Base-by-base conservation (phyloP, 2,113 vertebrate species). In the Platichthys stellatus region DNA sequence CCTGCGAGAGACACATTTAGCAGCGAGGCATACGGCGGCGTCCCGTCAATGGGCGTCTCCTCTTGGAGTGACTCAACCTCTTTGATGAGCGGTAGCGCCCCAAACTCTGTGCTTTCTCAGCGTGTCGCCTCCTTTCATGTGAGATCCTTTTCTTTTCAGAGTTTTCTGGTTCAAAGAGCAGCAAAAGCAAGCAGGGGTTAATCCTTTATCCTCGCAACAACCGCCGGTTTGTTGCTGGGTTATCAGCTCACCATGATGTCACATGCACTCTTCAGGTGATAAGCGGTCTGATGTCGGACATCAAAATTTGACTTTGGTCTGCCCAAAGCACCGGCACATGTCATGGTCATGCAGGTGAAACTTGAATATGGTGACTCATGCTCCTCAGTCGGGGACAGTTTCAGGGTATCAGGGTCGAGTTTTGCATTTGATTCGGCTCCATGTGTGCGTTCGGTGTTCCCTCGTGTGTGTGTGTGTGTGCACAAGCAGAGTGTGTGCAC, bases 121-220 rank as follows among this genome's bases (percentile, higher is more conserved):
- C 88, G 90, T 78, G 38, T 81, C 74, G 69, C 17, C 18, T 62
- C 69, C 84, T 93, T 93, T 92, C 89, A 93, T 90, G 88, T 86
- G 51, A 72, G 74, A 60, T 76, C 69, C 78, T 83, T 83, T 85
- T 86, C 68, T 83, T 78, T 79, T 61, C 66, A 15, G 73, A 13
- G 14, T 66, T 85, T 92, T 90, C 89, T 78, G 90, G 91, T 90
- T 93, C 90, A 92, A 88, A 93, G 90, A 90, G 84, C 83, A 82
- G 76, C 70, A 66, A 85, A 86, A 82, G 76, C 70, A 66, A 85
- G 87, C 68, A 14, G 63, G 58, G 72, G 58, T 70, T 92, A 92
- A 92, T 90, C 88, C 87, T 78, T 85, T 92, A 89, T 88, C 79
- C 86, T 79, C 85, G 89, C 74, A 91, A 86, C 88, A 87, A 85